Conservation (phyloP, 2,888 invertebrate species). For the Carterocephalus palaemon region DNA sequence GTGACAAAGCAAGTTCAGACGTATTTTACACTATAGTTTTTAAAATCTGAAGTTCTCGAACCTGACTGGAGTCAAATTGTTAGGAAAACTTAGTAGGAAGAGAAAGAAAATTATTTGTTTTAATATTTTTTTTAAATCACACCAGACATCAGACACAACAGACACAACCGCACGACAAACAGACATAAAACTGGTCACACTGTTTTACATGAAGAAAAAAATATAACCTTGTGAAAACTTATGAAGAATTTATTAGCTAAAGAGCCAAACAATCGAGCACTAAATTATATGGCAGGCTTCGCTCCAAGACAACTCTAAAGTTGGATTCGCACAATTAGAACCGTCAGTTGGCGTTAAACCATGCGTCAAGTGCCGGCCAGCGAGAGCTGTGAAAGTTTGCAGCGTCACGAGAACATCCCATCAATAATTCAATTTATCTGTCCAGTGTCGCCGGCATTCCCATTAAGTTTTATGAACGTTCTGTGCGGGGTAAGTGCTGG, state of each 20-base stretch:
- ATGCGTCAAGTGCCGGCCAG: constrained; percentile 4
- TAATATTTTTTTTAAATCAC: too few species aligned
- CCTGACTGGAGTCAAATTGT: too few species aligned
- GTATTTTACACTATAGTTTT: constrained; percentile 21
- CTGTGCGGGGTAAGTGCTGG: constrained; percentile 11
- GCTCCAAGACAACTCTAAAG: background rate
- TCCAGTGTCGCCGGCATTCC: constrained; percentile 23
- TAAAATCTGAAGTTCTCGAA: too few species aligned
- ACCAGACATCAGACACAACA: too few species aligned
- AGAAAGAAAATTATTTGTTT: too few species aligned
- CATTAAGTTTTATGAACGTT: constrained; percentile 24
- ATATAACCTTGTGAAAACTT: too few species aligned
- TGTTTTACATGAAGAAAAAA: too few species aligned
- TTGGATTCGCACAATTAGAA: constrained; percentile 5
- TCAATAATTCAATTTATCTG: constrained; percentile 53
- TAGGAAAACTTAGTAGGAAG: too few species aligned
- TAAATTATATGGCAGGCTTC: background rate
- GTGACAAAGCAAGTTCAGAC: constrained; percentile 11
- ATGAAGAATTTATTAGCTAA: too few species aligned
- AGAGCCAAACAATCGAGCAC: too few species aligned
- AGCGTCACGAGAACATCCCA: constrained; percentile 37
- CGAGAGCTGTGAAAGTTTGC: constrained; percentile 19
- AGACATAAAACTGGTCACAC: too few species aligned
- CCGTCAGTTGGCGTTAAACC: constrained; percentile 7
- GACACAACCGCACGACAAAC: too few species aligned